These are phyloP conservation scores for Sceloporus undulatus DNA, from an alignment of 2,113 vertebrate genomes.

Conservation along the genomic window DNA sequence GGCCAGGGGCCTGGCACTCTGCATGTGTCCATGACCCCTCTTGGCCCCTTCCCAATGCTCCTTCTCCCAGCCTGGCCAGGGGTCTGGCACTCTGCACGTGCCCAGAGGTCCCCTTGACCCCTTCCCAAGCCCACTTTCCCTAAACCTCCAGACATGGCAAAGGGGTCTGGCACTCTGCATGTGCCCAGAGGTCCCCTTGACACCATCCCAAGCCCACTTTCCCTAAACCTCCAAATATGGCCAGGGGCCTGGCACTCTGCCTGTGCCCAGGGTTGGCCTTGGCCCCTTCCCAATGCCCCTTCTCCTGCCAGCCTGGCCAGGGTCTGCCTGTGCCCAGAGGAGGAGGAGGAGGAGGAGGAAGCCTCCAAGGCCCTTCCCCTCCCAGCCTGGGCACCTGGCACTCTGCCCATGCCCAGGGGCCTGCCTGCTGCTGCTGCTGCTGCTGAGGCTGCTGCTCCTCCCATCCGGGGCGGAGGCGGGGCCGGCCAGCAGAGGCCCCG, in stretches of 20 bases:
- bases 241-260: neutral
- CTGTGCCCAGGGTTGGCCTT: neutral
- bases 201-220: too few species aligned
- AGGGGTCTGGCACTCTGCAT: neutral
- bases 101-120: neutral
- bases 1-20: neutral
- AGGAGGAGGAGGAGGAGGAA: too few species aligned
- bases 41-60: neutral
- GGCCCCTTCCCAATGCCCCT: neutral
- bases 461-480: slow-evolving; percentile 20
- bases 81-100: neutral
- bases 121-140: too few species aligned
- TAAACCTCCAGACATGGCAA: too few species aligned
- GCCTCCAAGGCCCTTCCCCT: too few species aligned
- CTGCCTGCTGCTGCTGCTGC: too few species aligned
- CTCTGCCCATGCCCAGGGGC: too few species aligned
- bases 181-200: neutral
- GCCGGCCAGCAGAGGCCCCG: slow-evolving; percentile 39
- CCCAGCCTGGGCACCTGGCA: too few species aligned
- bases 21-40: too few species aligned
- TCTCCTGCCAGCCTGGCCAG: neutral
- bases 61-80: neutral
- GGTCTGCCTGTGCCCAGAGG: too few species aligned
- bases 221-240: neutral
- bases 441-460: too few species aligned